Base-by-base conservation (phyloP, 2,797 vertebrate species). In the Austrolebias charrua region DNA sequence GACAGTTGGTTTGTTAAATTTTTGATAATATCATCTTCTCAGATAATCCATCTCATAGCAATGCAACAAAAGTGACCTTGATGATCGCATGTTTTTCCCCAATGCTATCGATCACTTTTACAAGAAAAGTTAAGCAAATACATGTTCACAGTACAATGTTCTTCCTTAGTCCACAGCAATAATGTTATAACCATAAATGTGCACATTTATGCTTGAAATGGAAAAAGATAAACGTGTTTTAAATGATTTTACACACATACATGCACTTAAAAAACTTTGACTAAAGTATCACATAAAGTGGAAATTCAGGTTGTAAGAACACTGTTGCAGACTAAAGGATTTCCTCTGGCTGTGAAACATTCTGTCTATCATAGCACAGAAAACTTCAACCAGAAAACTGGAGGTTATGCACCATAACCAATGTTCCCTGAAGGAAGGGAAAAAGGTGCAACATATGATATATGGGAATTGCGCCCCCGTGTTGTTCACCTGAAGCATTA, bases 381-480 rank as follows among this genome's bases (percentile, higher is more conserved):
- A 88, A 78, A 66, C 73, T 76, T 73, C 84, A 84, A 88, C 82
- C 85, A 85, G 82, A 84, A 86, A 86, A 74, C 61, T n/a, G n/a
- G n/a, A n/a, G n/a, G n/a, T n/a, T n/a, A n/a, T n/a, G n/a, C n/a
- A n/a, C n/a, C n/a, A n/a, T n/a, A n/a, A n/a, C n/a, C n/a, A n/a
- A n/a, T n/a, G n/a, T n/a, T n/a, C n/a, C n/a, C n/a, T n/a, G n/a
- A n/a, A n/a, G n/a, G n/a, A n/a, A n/a, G n/a, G n/a, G n/a, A n/a
- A n/a, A n/a, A n/a, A n/a, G n/a, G n/a, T n/a, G n/a, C n/a, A n/a
- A n/a, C n/a, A n/a, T n/a, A n/a, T n/a, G n/a, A n/a, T n/a, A n/a
- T n/a, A n/a, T n/a, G n/a, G n/a, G n/a, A n/a, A n/a, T n/a, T n/a
- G n/a, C n/a, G n/a, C n/a, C n/a, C n/a, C n/a, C n/a, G n/a, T n/a